phyloP scores from a whole-genome alignment of 2,888 invertebrate species.

The Metacarcinus magister region DNA sequence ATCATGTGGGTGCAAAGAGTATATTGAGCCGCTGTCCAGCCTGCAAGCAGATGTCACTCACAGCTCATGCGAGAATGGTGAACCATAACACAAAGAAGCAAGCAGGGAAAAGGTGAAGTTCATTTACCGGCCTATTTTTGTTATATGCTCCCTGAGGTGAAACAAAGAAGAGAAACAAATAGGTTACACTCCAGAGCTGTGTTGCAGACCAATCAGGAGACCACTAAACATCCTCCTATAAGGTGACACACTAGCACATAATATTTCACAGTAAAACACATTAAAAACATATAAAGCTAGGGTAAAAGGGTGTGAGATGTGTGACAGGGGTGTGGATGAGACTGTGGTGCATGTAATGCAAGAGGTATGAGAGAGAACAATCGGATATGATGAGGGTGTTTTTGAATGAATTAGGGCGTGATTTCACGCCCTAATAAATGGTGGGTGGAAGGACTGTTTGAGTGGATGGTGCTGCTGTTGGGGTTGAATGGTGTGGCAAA shows the following conservation, averaged over 20 bases:
- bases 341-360: too few species aligned
- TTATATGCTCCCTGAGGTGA: slow-evolving; percentile 73
- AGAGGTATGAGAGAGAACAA: too few species aligned
- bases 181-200: slow-evolving; percentile 58
- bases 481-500: too few species aligned
- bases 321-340: not conserved
- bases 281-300: not conserved
- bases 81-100: slow-evolving; percentile 51
- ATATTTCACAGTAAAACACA: not conserved
- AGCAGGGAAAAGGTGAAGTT: slow-evolving; percentile 60
- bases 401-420: too few species aligned
- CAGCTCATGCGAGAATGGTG: slow-evolving; percentile 49
- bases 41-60: not conserved
- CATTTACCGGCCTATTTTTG: slow-evolving; percentile 75
- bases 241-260: not conserved
- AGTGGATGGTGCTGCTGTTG: too few species aligned
- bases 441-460: too few species aligned
- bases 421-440: too few species aligned
- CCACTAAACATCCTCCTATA: not conserved
- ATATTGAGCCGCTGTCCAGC: not conserved
- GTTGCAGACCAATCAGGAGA: not conserved
- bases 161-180: slow-evolving; percentile 61
- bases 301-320: not conserved
- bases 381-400: too few species aligned
- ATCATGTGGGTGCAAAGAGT: not conserved